Percentiles rank a stretch among this genome's conserved stretches.
These are phyloP conservation scores for Terrapene triunguis DNA, from an alignment of 2,113 vertebrate species.

Conservation along the genomic window DNA sequence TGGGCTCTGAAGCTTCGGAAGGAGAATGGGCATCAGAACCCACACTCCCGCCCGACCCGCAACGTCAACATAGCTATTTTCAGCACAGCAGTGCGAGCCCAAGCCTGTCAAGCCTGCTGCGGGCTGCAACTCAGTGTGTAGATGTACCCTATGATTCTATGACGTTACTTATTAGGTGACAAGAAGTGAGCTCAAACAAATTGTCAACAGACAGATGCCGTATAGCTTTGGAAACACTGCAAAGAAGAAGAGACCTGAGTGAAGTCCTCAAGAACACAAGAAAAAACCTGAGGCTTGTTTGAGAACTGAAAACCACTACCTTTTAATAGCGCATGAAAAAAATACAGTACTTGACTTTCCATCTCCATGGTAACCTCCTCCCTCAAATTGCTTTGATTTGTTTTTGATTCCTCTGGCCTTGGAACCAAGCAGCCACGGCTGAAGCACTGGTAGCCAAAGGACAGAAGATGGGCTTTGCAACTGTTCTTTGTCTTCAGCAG, in stretches of 20 bases:
- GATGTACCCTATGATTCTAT: neutral
- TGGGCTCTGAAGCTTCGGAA: neutral
- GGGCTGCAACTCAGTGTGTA: neutral
- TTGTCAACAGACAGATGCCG: neutral
- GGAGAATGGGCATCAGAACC: neutral
- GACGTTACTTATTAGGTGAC: neutral
- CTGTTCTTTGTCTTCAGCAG: neutral
- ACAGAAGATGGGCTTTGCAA: neutral
- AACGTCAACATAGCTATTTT: neutral
- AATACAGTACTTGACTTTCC: neutral
- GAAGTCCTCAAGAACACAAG: neutral
- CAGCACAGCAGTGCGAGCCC: neutral
- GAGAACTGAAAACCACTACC: neutral
- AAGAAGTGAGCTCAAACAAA: neutral
- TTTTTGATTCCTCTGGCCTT: neutral
- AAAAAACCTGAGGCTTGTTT: neutral
- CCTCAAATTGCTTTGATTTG: neutral
- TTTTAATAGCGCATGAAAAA: neutral
- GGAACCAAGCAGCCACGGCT: neutral
- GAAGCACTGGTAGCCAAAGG: neutral
- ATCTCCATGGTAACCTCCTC: slow-evolving; percentile 22
- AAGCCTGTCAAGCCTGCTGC: neutral
- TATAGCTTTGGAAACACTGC: neutral
- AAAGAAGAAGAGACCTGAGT: neutral
- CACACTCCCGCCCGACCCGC: neutral